Base-by-base conservation (phyloP, 2,797 vertebrate species). In the Bradypus variegatus region DNA sequence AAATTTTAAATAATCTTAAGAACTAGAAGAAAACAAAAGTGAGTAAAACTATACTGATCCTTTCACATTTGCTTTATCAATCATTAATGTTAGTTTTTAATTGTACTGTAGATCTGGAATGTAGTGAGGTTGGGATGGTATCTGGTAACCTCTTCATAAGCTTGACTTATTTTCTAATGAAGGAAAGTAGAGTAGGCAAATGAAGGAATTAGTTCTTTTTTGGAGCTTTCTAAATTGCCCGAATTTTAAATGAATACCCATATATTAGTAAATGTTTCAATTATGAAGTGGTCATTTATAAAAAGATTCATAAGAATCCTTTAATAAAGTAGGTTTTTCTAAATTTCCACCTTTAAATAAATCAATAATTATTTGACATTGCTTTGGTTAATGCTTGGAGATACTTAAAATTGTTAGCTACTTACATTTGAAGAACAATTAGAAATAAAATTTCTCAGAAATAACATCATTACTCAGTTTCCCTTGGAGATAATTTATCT, bases 381-480 rank as follows among this genome's bases (percentile, higher is more conserved):
- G 62, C 87, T 94, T 92, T 93, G 27, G 55, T 81, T 88, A 87
- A 50, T 36, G 2, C 58, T 78, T 45, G 84, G 67, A 91, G 62
- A 83, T 85, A 67, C 36, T 87, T 78, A 73, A 92, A 85, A 45
- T n/a, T 38, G 31, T 76, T 48, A 36, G 48, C 79, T 81, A 77
- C 48, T 82, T 92, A 31, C 67, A 72, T 2, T 9, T 76, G 53
- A 89, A 78, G 75, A 70, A 45, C 77, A 55, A 41, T 36, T 69
- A 50, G 72, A 84, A 81, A 85, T 45, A 86, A 88, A 88, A 8
- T 95, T 91, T 88, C 50, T 92, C 38, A 76, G 85, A 89, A 91
- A 88, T 86, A 55, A 73, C 15, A 70, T 16, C 60, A 36, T 65
- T 16, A n/a, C 77, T 95, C 33, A 62, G n/a, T 76, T 93, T 72